Evolutionary conservation across 2,888 invertebrate species (phyloP).

Genomic region (Agonum fuliginosum): DNA sequence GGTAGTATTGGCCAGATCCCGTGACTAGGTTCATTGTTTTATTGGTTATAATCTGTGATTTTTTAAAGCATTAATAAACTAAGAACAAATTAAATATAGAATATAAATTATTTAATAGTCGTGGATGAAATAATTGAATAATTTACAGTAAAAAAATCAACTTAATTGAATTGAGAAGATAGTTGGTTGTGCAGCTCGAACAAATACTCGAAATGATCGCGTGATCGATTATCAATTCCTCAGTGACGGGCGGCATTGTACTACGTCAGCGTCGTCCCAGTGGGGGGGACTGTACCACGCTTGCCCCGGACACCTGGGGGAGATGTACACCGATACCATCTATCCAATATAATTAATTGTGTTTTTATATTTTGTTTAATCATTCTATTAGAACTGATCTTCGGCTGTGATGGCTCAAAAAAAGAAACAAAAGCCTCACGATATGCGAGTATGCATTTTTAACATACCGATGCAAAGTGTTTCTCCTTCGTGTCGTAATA

Average conservation of each 20-base stretch:
- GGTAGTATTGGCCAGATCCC: too few species aligned
- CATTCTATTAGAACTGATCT: constrained; percentile 72
- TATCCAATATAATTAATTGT: constrained; percentile 73
- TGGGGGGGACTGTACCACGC: constrained; percentile 65
- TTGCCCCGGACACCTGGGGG: constrained; percentile 70
- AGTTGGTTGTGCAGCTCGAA: background rate
- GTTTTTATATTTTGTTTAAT: constrained; percentile 74
- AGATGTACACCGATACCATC: constrained; percentile 69
- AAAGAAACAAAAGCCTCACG: constrained; percentile 43
- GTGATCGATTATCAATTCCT: constrained; percentile 30
- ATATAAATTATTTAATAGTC: too few species aligned
- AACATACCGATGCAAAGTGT: constrained; percentile 70
- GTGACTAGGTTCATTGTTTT: too few species aligned
- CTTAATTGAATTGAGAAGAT: background rate
- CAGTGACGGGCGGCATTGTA: constrained; percentile 43
- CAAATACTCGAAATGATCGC: constrained; percentile 10
- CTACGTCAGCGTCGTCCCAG: constrained; percentile 30
- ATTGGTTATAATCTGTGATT: too few species aligned
- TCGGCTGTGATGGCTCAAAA: constrained; percentile 38
- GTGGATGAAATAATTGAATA: too few species aligned
- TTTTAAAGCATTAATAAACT: too few species aligned
- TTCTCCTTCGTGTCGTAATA: constrained; percentile 61
- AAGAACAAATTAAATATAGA: too few species aligned
- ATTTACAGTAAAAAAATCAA: too few species aligned
- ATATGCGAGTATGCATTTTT: constrained; percentile 69